Evolutionary conservation across 1,140 invertebrate genomes (phyloP).

Genomic region (Metopolophium dirhodum): DNA sequence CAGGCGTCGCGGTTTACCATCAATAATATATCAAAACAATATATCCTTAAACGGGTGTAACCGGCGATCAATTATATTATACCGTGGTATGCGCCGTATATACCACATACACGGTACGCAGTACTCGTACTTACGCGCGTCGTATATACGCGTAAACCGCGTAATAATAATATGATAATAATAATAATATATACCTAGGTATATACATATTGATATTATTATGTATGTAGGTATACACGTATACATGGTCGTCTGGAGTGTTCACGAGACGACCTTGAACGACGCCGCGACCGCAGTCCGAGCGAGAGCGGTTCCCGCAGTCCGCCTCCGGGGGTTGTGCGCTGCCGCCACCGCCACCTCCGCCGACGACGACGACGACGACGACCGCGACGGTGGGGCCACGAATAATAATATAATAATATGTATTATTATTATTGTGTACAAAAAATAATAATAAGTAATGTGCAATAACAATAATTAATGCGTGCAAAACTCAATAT

Average conservation of each 20-base stretch:
- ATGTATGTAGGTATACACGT: neutral
- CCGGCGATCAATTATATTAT: neutral
- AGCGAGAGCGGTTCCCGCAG: neutral
- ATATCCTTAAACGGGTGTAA: neutral
- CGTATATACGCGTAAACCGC: too few relatives aligned
- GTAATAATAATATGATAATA: too few relatives aligned
- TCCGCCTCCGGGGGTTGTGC: slow-evolving; percentile 13
- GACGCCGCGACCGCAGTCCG: slow-evolving; percentile 20
- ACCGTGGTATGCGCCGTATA: too few relatives aligned
- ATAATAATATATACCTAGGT: neutral
- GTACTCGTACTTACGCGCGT: neutral
- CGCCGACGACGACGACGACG: neutral
- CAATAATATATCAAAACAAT: neutral
- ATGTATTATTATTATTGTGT: neutral
- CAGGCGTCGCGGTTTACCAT: too few relatives aligned
- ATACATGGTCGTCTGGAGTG: neutral
- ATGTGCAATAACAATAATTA: neutral
- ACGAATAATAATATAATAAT: neutral
- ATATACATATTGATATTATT: neutral
- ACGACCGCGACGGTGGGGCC: neutral
- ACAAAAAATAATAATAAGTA: neutral
- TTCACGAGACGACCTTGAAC: neutral
- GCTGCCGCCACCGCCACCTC: neutral
- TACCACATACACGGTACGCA: too few relatives aligned
- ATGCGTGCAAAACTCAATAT: slow-evolving; percentile 3